A percentile compares a stretch with the other conserved stretches of the same genome.
Evolutionary conservation across 1,140 invertebrate species (phyloP).

Genomic region (Reticulitermes speratus): DNA sequence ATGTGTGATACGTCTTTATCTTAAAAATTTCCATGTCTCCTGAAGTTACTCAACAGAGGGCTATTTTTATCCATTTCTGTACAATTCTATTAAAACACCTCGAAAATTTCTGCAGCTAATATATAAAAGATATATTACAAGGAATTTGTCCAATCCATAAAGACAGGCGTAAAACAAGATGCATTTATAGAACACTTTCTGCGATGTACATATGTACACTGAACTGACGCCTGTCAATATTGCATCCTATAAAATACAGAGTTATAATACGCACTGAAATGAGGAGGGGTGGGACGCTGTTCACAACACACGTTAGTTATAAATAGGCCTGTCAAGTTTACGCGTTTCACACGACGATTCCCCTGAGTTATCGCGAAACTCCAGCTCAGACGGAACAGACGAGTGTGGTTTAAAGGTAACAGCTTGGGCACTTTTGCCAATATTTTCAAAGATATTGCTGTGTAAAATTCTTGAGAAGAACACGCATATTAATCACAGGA

Average conservation of each 20-base stretch:
- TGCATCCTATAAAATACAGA: not conserved
- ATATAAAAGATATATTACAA: not conserved
- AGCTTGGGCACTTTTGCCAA: no score
- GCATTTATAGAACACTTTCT: not conserved
- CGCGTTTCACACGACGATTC: not conserved
- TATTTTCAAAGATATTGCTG: no score
- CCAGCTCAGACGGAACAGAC: not conserved
- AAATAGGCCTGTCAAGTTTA: not conserved
- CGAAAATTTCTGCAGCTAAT: not conserved
- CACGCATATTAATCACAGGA: no score
- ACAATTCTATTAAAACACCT: not conserved
- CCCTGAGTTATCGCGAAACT: not conserved
- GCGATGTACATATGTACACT: not conserved
- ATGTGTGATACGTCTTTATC: no score
- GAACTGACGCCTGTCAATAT: not conserved
- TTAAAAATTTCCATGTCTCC: no score
- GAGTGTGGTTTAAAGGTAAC: no score
- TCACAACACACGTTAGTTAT: not conserved
- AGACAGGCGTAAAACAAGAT: not conserved
- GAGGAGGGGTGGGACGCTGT: not conserved
- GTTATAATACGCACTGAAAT: not conserved
- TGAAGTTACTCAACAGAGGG: no score
- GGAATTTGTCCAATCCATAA: not conserved
- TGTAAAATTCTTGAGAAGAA: no score
- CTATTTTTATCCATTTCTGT: not conserved